phyloP scores from a whole-genome alignment of 2,113 vertebrate genomes.

The Tiliqua scincoides region DNA sequence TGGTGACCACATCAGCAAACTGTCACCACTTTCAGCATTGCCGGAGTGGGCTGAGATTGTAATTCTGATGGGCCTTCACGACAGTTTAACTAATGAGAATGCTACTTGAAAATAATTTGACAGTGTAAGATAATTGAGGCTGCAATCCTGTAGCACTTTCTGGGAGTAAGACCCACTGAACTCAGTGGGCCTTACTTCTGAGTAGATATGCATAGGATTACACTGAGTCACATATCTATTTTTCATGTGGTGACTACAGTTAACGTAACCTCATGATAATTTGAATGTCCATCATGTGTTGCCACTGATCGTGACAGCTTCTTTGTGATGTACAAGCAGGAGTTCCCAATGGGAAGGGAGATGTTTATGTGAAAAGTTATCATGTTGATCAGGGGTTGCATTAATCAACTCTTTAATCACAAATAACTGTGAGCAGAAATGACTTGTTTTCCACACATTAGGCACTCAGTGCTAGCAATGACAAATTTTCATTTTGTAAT shows the following conservation, averaged over 20 bases:
- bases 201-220: not conserved
- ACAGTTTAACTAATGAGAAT: not conserved
- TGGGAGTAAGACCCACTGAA: too few species aligned
- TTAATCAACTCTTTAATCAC: not conserved
- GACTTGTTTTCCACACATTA: accelerated
- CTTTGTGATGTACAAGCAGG: not conserved
- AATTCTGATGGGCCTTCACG: too few species aligned
- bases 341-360: not conserved
- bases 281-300: not conserved
- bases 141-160: too few species aligned
- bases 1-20: not conserved
- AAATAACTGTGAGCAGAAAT: not conserved
- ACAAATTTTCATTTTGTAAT: accelerated
- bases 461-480: accelerated
- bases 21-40: accelerated
- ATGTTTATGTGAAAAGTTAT: not conserved
- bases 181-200: too few species aligned
- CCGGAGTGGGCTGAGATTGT: not conserved
- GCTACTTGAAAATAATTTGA: not conserved
- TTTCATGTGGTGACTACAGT: not conserved
- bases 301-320: not conserved
- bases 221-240: not conserved
- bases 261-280: not conserved
- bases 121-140: too few species aligned
- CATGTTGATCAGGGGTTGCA: not conserved